Base-by-base conservation (phyloP, 1,140 invertebrate genomes). In the Diuraphis noxia region DNA sequence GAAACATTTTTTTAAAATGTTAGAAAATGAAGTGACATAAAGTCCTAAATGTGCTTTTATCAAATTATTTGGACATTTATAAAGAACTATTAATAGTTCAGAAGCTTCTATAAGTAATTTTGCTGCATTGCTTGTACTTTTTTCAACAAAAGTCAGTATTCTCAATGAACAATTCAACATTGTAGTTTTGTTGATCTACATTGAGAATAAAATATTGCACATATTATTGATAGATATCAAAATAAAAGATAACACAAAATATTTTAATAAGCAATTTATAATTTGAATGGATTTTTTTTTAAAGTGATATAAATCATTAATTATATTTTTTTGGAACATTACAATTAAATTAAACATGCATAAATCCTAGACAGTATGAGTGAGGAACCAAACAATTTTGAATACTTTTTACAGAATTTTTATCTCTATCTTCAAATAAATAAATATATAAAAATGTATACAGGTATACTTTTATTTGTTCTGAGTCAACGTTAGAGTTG, bases 51-150 rank as follows among this genome's bases (percentile, higher is more conserved):
- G 9, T 25, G 72, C 17, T 81, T 90, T 90, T 46, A 90, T 38
- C 5, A 4, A 38, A 79, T 79, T 81, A n/a, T 79, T 49, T 34
- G 88, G 63, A 81, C 88, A 90, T 81, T 90, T 90, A 79, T 90
- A 90, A 8, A 90, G 43, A 25, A 79, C 41, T 30, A 90, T 90
- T 81, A 90, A 49, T 19, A 90, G 72, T 81, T 90, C 72, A 38
- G 72, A 38, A 34, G 41, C 72, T 90, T 90, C 88, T 90, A 9
- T 49, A 6, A 90, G 46, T 21, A 90, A n/a, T 25, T 25, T 2
- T 30, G 23, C 41, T 38, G 34, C 41, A 1, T 79, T 72, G 56
- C 41, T 81, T 46, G 17, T 8, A 90, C 23, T 46, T 77, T 49
- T 72, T 79, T 90, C 72, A 36, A 90, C 41, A 46, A 46, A 30